phyloP scores from a whole-genome alignment of 2,797 vertebrate species.

The Phataginus tricuspis region DNA sequence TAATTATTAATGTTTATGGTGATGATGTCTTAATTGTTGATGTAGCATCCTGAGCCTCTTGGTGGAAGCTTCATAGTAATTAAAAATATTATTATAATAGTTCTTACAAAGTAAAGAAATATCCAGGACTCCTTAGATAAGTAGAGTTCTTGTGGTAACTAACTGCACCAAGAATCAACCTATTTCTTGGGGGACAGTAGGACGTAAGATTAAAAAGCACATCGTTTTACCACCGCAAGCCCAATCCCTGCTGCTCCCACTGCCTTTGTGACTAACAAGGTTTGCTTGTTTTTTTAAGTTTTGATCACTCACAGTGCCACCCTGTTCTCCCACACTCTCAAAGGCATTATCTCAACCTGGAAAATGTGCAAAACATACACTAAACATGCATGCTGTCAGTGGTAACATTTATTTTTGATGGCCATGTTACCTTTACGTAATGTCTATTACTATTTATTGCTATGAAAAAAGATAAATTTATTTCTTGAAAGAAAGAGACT shows the following conservation, averaged over 20 bases:
- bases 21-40: constrained; percentile 70
- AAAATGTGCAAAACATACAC: neutral
- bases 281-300: neutral
- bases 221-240: neutral
- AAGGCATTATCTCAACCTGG: neutral
- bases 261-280: neutral
- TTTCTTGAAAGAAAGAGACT: neutral
- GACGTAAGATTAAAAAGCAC: constrained; percentile 58
- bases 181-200: constrained; percentile 41
- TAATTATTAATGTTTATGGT: constrained; percentile 69
- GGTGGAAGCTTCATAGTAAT: constrained; percentile 60
- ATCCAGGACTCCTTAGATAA: constrained; percentile 9
- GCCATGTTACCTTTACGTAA: neutral
- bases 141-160: constrained; percentile 23
- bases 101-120: constrained; percentile 62
- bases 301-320: neutral
- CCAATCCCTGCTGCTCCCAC: neutral
- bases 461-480: neutral
- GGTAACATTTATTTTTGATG: neutral
- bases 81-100: constrained; percentile 59
- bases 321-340: neutral
- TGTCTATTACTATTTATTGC: neutral
- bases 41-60: constrained; percentile 38
- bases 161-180: constrained; percentile 37
- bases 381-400: neutral